A percentile compares a stretch with the other conserved stretches of the same genome.
phyloP scores from a whole-genome alignment of 2,797 vertebrate species.

The Poeciliopsis paucimaculata region DNA sequence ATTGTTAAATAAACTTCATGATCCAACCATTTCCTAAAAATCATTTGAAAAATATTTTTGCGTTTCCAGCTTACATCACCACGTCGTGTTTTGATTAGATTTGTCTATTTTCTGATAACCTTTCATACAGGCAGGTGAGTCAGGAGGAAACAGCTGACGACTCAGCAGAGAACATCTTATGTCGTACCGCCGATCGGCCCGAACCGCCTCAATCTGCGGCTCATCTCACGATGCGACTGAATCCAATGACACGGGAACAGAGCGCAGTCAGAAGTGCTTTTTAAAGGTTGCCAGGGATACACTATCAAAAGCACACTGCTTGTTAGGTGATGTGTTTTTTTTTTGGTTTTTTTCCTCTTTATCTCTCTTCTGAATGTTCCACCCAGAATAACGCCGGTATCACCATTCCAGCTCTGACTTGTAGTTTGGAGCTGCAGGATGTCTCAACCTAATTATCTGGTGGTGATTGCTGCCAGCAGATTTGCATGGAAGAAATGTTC shows the following conservation, averaged over 20 bases:
- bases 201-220: conserved; percentile 16
- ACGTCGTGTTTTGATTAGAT: not conserved
- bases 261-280: conserved; percentile 8
- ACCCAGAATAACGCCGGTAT: conserved; percentile 3
- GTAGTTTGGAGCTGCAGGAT: not conserved
- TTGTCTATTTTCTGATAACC: not conserved
- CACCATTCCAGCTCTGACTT: conserved; percentile 16
- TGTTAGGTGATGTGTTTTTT: not conserved
- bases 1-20: no score
- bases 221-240: conserved; percentile 30
- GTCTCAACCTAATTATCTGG: conserved; percentile 9
- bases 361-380: not conserved
- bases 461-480: not conserved
- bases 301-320: conserved; percentile 12
- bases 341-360: not conserved
- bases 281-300: conserved; percentile 38
- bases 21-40: not conserved
- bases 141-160: not conserved
- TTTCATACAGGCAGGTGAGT: not conserved
- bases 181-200: conserved; percentile 5
- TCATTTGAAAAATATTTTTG: not conserved
- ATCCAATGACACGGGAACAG: conserved; percentile 13
- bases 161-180: not conserved
- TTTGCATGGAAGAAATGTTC: not conserved
- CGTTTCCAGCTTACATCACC: not conserved